Evolutionary conservation across 2,113 vertebrate species (phyloP).

Genomic region (Alligator sinensis): DNA sequence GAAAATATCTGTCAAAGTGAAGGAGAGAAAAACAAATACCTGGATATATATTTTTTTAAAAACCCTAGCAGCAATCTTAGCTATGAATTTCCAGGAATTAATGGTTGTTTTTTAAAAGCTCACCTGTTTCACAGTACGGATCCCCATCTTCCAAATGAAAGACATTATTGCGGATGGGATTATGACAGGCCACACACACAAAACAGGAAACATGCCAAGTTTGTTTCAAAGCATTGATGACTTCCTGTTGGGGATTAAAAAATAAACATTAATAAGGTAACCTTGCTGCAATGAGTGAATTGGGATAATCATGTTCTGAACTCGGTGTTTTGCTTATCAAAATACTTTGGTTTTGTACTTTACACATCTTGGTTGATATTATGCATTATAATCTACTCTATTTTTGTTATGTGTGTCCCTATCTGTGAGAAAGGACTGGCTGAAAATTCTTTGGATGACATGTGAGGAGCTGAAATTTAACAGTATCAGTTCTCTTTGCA

Average conservation of each 20-base stretch:
- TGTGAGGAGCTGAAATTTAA: background rate
- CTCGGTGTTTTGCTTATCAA: background rate
- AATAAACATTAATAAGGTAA: constrained; percentile 52
- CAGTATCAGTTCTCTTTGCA: background rate
- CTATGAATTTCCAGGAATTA: background rate
- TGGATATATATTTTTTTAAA: background rate
- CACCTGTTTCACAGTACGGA: constrained; percentile 98
- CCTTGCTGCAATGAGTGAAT: constrained; percentile 40
- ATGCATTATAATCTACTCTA: constrained; percentile 19
- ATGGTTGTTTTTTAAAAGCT: constrained; percentile 7
- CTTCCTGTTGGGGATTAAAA: constrained; percentile 84
- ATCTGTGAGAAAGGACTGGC: background rate
- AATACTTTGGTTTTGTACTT: constrained; percentile 21
- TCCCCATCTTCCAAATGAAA: constrained; percentile 98
- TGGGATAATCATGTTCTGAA: constrained; percentile 35
- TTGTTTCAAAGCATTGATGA: constrained; percentile 98
- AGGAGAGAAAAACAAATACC: background rate
- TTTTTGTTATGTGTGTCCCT: background rate
- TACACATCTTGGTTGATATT: background rate
- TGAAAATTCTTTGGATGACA: background rate
- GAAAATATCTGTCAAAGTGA: background rate
- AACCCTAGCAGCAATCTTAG: background rate
- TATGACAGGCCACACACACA: constrained; percentile 91
- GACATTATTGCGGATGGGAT: constrained; percentile 93
- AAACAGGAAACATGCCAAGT: constrained; percentile 98